Base-by-base conservation (phyloP, 2,797 vertebrate genomes). In the Emydoidea blandingii region DNA sequence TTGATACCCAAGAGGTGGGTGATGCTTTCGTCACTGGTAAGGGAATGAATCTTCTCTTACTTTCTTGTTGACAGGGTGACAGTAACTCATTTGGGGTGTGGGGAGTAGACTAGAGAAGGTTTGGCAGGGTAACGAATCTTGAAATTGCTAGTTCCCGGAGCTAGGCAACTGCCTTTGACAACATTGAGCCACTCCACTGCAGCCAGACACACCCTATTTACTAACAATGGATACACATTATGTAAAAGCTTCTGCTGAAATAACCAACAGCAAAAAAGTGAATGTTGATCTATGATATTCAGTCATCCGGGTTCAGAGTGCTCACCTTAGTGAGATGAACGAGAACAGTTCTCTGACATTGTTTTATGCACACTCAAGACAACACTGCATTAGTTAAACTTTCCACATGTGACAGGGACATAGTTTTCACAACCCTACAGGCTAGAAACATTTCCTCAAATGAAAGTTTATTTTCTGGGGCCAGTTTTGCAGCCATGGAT, bases 351-450 rank as follows among this genome's bases (percentile, higher is more conserved):
- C 76, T 82, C 72, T 27, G 65, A 29, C 8, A 56, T 2, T 11
- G 18, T 65, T 76, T 68, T 0, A 2, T 27, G 16, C 56, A 0
- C 1, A 15, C 3, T 19, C 56, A 65, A 47, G 12, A 65, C 62
- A 12, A 62, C 79, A 74, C 5, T 1, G 5, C 3, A 8, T 29
- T 78, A 25, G 52, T 29, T 50, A 54, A 18, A 12, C 44, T 49
- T 81, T 37, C n/a, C 23, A 8, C 44, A 0, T n/a, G 12, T 0
- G 0, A 0, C 25, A 23, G 82, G 56, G 3, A 0, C 1, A 50
- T 4, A 1, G 56, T 81, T 83, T n/a, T 83, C 83, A 34, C 6
- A 5, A 44, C 1, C 19, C 34, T 44, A 34, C 21, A 9, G 2
- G 19, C 18, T 84, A 15, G 89, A 50, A 18, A 31, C 16, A 1